Evolutionary conservation across 2,113 vertebrate species (phyloP).

Genomic region (Vicugna pacos): DNA sequence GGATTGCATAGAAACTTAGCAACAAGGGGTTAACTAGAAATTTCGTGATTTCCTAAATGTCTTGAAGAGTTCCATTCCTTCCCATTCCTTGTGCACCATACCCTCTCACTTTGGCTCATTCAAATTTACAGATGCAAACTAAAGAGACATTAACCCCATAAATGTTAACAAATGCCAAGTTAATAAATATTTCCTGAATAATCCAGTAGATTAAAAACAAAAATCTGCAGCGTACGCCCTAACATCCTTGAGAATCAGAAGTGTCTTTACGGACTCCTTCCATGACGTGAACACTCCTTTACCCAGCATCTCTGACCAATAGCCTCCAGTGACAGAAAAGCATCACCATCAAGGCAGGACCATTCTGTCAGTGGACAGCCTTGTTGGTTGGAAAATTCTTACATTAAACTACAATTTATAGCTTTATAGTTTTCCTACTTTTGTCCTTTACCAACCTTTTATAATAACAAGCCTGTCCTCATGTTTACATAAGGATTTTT

Average conservation of each 20-base stretch:
- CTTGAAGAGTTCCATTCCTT: background rate
- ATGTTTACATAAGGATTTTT: background rate
- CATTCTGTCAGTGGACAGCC: background rate
- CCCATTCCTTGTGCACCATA: background rate
- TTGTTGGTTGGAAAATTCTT: background rate
- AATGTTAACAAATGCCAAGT: background rate
- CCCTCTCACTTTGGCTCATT: constrained; percentile 12
- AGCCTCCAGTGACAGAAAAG: background rate
- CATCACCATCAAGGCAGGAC: background rate
- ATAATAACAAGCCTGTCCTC: background rate
- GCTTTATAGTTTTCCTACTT: background rate
- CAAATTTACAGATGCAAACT: constrained; percentile 15
- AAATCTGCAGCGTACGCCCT: background rate
- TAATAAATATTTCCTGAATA: constrained; percentile 30
- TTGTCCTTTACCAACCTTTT: background rate
- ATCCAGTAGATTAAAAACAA: background rate
- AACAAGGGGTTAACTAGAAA: background rate
- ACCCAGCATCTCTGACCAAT: background rate
- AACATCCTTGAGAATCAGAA: background rate
- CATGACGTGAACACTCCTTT: background rate
- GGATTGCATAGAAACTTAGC: background rate
- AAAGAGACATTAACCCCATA: background rate
- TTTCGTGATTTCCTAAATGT: background rate
- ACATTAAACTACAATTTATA: background rate
- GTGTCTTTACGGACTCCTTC: background rate